Base-by-base conservation (phyloP, 1,140 invertebrate genomes). In the Drosophila hydei region DNA sequence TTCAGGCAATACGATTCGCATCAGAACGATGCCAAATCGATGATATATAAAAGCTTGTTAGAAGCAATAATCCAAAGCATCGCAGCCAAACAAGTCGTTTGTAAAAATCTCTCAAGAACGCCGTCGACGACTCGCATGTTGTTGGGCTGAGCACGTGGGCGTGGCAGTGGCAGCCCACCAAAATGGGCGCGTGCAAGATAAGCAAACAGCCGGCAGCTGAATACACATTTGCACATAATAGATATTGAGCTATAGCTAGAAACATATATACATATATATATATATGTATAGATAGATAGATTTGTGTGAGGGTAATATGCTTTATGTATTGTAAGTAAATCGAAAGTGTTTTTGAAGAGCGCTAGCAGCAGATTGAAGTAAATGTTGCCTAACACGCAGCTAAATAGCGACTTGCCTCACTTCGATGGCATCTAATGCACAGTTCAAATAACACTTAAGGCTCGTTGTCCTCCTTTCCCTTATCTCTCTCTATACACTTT, bases 201-300 rank as follows among this genome's bases (percentile, higher is more conserved):
- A 85, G 64, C 65, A 75, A 79, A 77, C 67, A 73, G 71, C 54
- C 70, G 55, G 65, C 61, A 30, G 50, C 77, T 62, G 60, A 67
- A 80, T 87, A 81, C 70, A 87, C 81, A 87, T 85, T 87, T 77
- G 63, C 79, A 85, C 81, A 88, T 85, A 81, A 81, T 80, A 84
- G 81, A 69, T 76, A 79, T 79, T 61, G 75, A 52, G 36, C 58
- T 40, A 61, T 45, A 60, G 56, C 55, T 51, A 54, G 18, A 33
- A 11, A 30, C 8, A 48, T 5, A 50, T 25, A 8, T 50, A 30
- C 30, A 16, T 11, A 27, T 27, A 16, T 4, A 14, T 27, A n/a
- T 50, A 18, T 25, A 23, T 45, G 19, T 23, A 18, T 25, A 4
- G n/a, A n/a, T 48, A 33, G 23, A 18, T 51, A 33, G 59, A 23